Conservation (phyloP, 2,797 vertebrate species). For the Emys orbicularis region DNA sequence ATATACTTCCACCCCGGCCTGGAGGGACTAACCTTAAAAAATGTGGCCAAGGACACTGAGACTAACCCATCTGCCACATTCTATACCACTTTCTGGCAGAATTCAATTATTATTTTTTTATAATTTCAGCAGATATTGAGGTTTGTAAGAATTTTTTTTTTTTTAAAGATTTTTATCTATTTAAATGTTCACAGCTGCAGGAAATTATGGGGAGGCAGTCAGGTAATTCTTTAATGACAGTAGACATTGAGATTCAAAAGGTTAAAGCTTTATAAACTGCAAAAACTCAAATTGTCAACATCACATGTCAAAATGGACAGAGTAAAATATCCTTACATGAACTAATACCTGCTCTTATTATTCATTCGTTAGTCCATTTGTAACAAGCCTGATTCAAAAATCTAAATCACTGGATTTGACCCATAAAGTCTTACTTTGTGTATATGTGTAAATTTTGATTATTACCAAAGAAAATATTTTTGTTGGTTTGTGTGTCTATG, state of each 20-base stretch:
- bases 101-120: not conserved
- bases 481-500: not conserved
- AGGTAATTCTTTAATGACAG: not conserved
- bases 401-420: not conserved
- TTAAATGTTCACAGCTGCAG: not conserved
- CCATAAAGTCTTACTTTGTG: not conserved
- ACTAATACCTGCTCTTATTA: not conserved
- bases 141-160: not conserved
- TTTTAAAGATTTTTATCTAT: not conserved
- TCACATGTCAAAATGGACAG: not conserved
- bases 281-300: not conserved
- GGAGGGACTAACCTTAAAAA: not conserved
- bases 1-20: not conserved
- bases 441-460: not conserved
- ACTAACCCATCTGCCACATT: constrained; percentile 26
- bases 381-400: not conserved
- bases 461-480: not conserved
- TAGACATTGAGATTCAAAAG: not conserved
- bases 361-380: not conserved
- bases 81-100: not conserved
- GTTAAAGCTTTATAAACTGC: not conserved
- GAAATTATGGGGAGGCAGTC: not conserved
- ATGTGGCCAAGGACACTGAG: constrained; percentile 13
- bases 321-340: not conserved
- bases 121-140: not conserved